phyloP scores from a whole-genome alignment of 1,140 invertebrate species.

The Pectinophora gossypiella region DNA sequence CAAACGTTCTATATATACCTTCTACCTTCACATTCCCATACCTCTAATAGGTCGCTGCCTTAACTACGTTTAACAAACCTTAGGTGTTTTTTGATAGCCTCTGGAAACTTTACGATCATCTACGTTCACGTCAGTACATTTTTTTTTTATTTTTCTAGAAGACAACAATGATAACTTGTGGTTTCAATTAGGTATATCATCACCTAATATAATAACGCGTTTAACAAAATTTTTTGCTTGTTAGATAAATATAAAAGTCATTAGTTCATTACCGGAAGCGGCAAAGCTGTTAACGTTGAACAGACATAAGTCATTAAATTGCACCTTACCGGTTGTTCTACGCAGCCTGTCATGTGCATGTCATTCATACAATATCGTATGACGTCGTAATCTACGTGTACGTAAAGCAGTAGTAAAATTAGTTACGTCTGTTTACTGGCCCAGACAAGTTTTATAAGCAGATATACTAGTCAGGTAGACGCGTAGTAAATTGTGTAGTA shows the following conservation, averaged over 20 bases:
- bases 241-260: too few relatives aligned
- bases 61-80: background rate
- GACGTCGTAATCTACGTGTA: slow-evolving; percentile 35
- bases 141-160: too few relatives aligned
- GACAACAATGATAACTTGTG: too few relatives aligned
- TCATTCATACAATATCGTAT: slow-evolving; percentile 50
- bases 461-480: background rate
- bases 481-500: slow-evolving; percentile 4
- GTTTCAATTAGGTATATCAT: too few relatives aligned
- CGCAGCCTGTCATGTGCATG: slow-evolving; percentile 56
- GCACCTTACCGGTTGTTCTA: slow-evolving; percentile 8
- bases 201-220: too few relatives aligned
- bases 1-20: background rate
- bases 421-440: slow-evolving; percentile 32
- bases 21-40: background rate
- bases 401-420: slow-evolving; percentile 36
- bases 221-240: too few relatives aligned
- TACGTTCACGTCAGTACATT: too few relatives aligned
- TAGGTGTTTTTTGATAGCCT: too few relatives aligned
- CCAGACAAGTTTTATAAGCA: slow-evolving; percentile 24
- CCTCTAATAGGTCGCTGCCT: background rate
- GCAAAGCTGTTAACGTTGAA: background rate
- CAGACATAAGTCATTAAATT: background rate
- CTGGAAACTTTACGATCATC: background rate
- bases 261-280: background rate